These are phyloP conservation scores for Oxyura jamaicensis DNA, from an alignment of 2,113 vertebrate species.

Conservation along the genomic window DNA sequence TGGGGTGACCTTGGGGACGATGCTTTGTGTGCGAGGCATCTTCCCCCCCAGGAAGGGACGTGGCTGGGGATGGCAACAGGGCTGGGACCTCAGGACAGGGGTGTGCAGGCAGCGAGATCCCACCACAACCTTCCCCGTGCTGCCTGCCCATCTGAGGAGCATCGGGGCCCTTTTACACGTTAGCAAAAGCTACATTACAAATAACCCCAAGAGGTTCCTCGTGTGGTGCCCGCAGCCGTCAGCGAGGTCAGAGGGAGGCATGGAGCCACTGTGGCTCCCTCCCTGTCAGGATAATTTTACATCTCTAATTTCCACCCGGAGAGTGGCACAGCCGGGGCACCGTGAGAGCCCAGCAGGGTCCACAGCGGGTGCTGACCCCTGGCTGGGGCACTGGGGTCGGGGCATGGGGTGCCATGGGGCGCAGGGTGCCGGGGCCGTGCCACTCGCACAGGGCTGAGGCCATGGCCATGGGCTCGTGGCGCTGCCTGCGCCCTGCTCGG, in stretches of 20 bases:
- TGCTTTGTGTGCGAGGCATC: too few relatives aligned
- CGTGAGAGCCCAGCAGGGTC: neutral
- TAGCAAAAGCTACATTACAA: neutral
- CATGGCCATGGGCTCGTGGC: neutral
- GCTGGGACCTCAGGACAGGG: neutral
- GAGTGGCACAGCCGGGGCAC: neutral
- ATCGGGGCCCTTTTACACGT: neutral
- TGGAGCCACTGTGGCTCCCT: fast-evolving
- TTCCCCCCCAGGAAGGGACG: neutral
- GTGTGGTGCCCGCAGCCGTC: fast-evolving
- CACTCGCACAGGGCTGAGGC: neutral
- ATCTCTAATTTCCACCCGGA: fast-evolving
- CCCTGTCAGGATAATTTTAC: fast-evolving
- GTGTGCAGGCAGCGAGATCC: neutral
- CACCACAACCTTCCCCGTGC: fast-evolving
- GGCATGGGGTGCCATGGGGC: fast-evolving
- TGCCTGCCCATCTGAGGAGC: neutral
- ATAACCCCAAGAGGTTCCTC: neutral
- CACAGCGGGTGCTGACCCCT: neutral
- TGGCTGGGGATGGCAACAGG: neutral
- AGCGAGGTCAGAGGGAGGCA: neutral
- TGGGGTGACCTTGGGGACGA: too few relatives aligned
- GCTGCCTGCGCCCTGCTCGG: constrained; percentile 3
- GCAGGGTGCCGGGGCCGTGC: fast-evolving
- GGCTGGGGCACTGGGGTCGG: neutral